A percentile compares a stretch with the other conserved stretches of the same genome.
phyloP scores from a whole-genome alignment of 2,113 vertebrate species.

The Cheilinus undulatus region DNA sequence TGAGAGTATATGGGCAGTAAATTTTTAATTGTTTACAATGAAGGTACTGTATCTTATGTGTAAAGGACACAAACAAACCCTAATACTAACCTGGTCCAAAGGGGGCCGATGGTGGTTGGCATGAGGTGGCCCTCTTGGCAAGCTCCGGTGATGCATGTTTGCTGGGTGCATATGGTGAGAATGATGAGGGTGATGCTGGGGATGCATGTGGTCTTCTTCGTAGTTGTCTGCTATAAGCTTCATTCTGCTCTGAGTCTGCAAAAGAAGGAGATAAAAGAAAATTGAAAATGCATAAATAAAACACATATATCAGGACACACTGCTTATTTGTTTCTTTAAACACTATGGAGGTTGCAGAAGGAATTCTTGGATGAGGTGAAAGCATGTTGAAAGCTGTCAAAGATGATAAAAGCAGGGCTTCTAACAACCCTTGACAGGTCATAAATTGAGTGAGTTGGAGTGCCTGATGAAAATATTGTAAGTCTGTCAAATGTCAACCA shows the following conservation, averaged over 20 bases:
- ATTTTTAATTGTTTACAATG: too few species aligned
- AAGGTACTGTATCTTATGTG: too few species aligned
- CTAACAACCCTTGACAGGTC: constrained; percentile 73
- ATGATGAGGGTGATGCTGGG: constrained; percentile 90
- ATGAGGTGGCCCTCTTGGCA: constrained; percentile 86
- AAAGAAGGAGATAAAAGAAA: constrained; percentile 23
- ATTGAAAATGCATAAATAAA: constrained; percentile 18
- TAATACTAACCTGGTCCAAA: constrained; percentile 91
- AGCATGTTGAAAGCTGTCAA: constrained; percentile 67
- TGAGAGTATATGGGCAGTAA: too few species aligned
- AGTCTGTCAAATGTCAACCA: constrained; percentile 74
- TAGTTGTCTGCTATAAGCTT: constrained; percentile 95
- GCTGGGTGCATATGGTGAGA: constrained; percentile 69
- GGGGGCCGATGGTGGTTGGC: constrained; percentile 92
- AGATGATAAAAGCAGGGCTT: constrained; percentile 59
- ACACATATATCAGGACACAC: background rate
- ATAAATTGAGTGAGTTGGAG: constrained; percentile 64
- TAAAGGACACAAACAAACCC: too few species aligned
- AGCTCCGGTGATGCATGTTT: constrained; percentile 82
- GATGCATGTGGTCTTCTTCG: constrained; percentile 91
- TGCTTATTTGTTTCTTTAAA: constrained; percentile 41
- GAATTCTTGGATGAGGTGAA: constrained; percentile 69
- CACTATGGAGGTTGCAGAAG: constrained; percentile 37
- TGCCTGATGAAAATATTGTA: constrained; percentile 69
- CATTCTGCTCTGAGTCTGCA: constrained; percentile 96